A percentile compares a stretch with the other conserved stretches of the same genome.
These are phyloP conservation scores for Campoplex nolae DNA, from an alignment of 2,888 invertebrate species.

Conservation along the genomic window DNA sequence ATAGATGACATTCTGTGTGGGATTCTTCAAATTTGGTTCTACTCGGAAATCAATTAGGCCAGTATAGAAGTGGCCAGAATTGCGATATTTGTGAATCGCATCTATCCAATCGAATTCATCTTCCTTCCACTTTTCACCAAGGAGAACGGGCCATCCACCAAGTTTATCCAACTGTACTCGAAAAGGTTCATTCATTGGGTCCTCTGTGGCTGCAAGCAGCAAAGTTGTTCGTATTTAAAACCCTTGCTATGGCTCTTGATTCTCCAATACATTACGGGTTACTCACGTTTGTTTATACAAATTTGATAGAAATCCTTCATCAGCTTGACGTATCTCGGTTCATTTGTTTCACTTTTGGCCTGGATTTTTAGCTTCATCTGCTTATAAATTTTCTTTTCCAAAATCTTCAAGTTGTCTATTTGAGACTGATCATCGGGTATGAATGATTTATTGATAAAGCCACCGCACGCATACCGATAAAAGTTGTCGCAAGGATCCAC, in stretches of 20 bases:
- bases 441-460: constrained; percentile 88
- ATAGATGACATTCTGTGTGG: not conserved
- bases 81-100: constrained; percentile 92
- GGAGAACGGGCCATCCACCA: constrained; percentile 97
- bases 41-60: constrained; percentile 96
- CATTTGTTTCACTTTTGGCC: constrained; percentile 86
- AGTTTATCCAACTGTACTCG: constrained; percentile 89
- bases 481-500: constrained; percentile 92
- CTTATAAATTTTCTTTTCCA: constrained; percentile 89
- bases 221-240: too few species aligned
- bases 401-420: constrained; percentile 89
- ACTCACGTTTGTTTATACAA: constrained; percentile 95
- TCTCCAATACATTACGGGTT: too few species aligned
- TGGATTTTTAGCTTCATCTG: constrained; percentile 89
- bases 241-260: too few species aligned
- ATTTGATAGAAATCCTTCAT: constrained; percentile 94
- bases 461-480: constrained; percentile 84
- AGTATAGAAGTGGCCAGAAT: constrained; percentile 88
- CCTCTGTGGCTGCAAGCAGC: constrained; percentile 78
- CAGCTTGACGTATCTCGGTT: constrained; percentile 90
- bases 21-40: constrained; percentile 87
- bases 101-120: constrained; percentile 92
- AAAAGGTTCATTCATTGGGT: constrained; percentile 91
- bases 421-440: constrained; percentile 89
- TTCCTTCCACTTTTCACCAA: constrained; percentile 91